Percentiles rank a stretch among this genome's conserved stretches.
Conservation (phyloP, 2,888 invertebrate genomes). For the Agonopterix heracliana region DNA sequence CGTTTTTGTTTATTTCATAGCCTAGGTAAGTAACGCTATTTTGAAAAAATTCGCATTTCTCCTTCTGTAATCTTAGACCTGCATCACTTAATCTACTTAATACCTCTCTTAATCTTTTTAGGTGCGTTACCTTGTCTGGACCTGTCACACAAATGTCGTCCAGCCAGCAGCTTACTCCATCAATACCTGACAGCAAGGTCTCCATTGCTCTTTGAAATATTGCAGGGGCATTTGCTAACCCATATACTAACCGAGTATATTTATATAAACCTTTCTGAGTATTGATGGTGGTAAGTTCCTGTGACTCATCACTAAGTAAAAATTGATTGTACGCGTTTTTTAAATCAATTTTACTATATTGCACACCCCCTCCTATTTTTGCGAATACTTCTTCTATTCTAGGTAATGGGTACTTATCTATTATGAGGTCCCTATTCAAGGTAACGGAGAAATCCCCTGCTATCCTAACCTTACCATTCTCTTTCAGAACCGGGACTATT, state of each 20-base stretch:
- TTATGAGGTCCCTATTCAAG: constrained; percentile 14
- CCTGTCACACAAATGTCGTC: constrained; percentile 24
- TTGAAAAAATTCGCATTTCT: constrained; percentile 12
- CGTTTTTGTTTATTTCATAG: constrained; percentile 15
- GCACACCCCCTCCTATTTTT: constrained; percentile 13
- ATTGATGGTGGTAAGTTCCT: constrained; percentile 21
- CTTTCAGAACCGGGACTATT: constrained; percentile 18
- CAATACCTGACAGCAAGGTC: constrained; percentile 16
- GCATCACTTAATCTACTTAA: constrained; percentile 13
- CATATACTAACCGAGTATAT: too few species aligned
- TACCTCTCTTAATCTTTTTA: constrained; percentile 14
- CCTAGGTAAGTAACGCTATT: constrained; percentile 18
- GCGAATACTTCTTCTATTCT: constrained; percentile 19
- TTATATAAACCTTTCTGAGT: constrained; percentile 26
- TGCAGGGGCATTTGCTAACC: constrained; percentile 29
- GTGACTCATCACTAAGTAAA: constrained; percentile 7
- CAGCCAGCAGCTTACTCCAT: constrained; percentile 19
- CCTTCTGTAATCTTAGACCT: constrained; percentile 12
- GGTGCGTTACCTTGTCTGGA: constrained; percentile 4
- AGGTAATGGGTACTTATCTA: constrained; percentile 14
- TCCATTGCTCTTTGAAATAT: constrained; percentile 38
- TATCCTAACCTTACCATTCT: constrained; percentile 13
- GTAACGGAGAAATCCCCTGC: constrained; percentile 12
- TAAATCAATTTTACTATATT: constrained; percentile 22
- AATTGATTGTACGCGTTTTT: constrained; percentile 17